Evolutionary conservation across 2,888 invertebrate species (phyloP).

Genomic region (Rhimphoctona megacephalus): DNA sequence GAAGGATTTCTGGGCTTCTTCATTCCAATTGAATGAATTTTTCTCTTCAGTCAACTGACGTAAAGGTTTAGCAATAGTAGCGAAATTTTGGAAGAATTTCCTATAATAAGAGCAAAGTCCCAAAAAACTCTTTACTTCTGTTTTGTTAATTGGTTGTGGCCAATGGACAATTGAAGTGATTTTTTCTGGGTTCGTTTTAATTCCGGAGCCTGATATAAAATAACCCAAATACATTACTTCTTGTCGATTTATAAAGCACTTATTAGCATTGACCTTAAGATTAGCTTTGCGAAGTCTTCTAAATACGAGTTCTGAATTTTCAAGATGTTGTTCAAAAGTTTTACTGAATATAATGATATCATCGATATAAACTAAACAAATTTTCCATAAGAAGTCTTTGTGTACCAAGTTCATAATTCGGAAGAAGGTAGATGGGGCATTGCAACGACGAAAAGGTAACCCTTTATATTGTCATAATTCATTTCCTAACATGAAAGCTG

Average conservation of each 20-base stretch:
- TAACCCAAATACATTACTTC: conserved; percentile 37
- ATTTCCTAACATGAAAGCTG: conserved; percentile 12
- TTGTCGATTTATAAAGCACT: conserved; percentile 14
- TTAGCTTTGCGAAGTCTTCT: conserved; percentile 15
- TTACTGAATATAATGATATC: conserved; percentile 67
- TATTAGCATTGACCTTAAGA: conserved; percentile 5
- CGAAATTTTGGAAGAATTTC: too few species aligned
- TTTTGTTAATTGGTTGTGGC: conserved; percentile 42
- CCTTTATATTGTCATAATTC: not conserved
- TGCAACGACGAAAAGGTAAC: not conserved
- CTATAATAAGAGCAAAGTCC: too few species aligned
- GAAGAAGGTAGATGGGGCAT: not conserved
- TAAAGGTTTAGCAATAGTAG: too few species aligned
- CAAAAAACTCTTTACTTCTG: too few species aligned
- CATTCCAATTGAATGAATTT: too few species aligned
- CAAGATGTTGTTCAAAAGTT: conserved; percentile 62
- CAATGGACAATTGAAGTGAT: conserved; percentile 32
- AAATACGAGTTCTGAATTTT: conserved; percentile 43
- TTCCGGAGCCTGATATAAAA: conserved; percentile 21
- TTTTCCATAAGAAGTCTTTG: conserved; percentile 43
- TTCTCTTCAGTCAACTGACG: too few species aligned
- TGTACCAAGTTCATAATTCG: not conserved
- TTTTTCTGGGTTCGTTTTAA: conserved; percentile 41
- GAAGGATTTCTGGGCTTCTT: too few species aligned
- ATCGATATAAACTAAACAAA: conserved; percentile 70